A percentile compares a stretch with the other conserved stretches of the same genome.
These are phyloP conservation scores for Ornithorhynchus anatinus DNA, from an alignment of 2,113 vertebrate genomes.

Conservation along the genomic window DNA sequence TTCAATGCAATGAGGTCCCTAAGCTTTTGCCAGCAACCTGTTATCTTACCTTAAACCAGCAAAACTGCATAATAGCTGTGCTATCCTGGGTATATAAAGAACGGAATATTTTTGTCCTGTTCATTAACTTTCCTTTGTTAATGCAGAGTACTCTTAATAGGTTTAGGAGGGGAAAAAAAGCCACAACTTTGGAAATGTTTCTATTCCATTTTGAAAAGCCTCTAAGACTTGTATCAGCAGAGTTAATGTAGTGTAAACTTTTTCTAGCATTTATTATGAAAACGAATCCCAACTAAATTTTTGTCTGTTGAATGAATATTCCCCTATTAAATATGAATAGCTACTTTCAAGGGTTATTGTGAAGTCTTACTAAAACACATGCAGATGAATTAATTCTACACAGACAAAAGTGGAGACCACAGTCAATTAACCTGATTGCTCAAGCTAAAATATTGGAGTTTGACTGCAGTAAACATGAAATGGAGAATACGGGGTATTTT, in stretches of 20 bases:
- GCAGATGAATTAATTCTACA: too few relatives aligned
- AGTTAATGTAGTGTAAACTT: background rate
- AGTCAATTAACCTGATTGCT: too few relatives aligned
- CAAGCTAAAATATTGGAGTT: too few relatives aligned
- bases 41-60: background rate
- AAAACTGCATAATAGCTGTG: background rate
- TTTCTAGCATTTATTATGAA: background rate
- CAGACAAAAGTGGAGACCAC: too few relatives aligned
- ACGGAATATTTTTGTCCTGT: background rate
- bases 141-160: background rate
- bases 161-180: background rate
- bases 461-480: too few relatives aligned
- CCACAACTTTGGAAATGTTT: background rate
- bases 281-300: background rate
- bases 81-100: background rate
- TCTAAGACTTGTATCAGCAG: background rate
- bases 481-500: too few relatives aligned
- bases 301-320: background rate
- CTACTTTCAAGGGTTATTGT: too few relatives aligned
- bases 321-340: too few relatives aligned
- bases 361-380: too few relatives aligned
- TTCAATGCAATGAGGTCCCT: fast-evolving
- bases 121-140: background rate
- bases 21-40: background rate
- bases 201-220: background rate